phyloP scores from a whole-genome alignment of 2,113 vertebrate species.

The Rhinoderma darwinii region DNA sequence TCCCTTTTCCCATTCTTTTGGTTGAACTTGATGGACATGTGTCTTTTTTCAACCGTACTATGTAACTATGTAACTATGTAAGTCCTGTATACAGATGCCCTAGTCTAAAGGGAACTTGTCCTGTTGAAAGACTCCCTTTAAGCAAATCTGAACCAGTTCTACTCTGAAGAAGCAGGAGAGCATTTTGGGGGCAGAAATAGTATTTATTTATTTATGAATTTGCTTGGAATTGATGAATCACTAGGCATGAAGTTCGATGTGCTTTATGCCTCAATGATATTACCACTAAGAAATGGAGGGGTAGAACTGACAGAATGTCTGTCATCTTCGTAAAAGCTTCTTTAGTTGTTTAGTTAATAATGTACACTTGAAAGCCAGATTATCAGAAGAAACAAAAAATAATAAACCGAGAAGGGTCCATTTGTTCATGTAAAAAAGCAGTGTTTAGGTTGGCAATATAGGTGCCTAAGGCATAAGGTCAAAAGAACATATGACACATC shows the following conservation, averaged over 20 bases:
- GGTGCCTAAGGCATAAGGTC: slow-evolving; percentile 41
- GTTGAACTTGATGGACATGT: too few species aligned
- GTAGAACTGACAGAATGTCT: neutral
- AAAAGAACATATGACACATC: slow-evolving; percentile 59
- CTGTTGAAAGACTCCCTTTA: neutral
- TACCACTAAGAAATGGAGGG: neutral
- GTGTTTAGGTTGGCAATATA: slow-evolving; percentile 49
- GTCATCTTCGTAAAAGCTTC: neutral
- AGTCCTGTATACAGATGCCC: neutral
- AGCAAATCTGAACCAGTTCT: neutral
- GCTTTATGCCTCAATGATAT: neutral
- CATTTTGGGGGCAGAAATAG: neutral
- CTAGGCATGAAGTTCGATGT: neutral
- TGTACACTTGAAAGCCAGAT: neutral
- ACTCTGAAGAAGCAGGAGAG: neutral
- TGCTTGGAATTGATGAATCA: neutral
- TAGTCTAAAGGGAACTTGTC: too few species aligned
- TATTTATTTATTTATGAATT: neutral
- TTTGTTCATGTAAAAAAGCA: slow-evolving; percentile 17
- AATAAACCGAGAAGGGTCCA: slow-evolving; percentile 2
- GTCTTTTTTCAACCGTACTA: too few species aligned
- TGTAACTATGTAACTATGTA: too few species aligned
- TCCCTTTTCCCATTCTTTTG: too few species aligned
- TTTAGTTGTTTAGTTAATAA: neutral
- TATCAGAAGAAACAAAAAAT: slow-evolving; percentile 3